Conservation (phyloP, 2,797 vertebrate genomes). For the Apogon hyalosoma region DNA sequence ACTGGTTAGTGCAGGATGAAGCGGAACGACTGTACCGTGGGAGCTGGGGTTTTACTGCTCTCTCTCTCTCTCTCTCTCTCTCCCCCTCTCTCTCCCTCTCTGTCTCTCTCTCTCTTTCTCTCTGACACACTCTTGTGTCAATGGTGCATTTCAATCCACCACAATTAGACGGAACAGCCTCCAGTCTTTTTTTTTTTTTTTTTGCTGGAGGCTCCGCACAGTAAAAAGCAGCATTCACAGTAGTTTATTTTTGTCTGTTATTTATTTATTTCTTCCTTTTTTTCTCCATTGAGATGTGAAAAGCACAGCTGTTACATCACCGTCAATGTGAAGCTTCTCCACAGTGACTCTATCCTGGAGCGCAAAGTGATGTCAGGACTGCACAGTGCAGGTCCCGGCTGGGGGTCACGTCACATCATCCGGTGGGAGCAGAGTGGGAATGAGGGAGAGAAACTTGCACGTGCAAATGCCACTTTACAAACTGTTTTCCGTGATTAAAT, state of each 20-base stretch:
- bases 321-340: conserved; percentile 25
- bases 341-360: conserved; percentile 36
- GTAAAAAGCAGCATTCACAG: conserved; percentile 44
- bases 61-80: conserved; percentile 10
- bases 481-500: no score
- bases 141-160: conserved; percentile 54
- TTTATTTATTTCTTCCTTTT: background rate
- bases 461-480: background rate
- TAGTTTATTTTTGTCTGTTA: conserved; percentile 22
- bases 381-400: conserved; percentile 5
- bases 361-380: conserved; percentile 46
- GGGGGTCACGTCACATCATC: conserved; percentile 7
- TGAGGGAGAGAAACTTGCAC: background rate
- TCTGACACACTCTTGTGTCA: conserved; percentile 17
- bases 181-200: conserved; percentile 1
- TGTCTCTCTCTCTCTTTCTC: no score
- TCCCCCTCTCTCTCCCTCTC: background rate
- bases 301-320: conserved; percentile 59
- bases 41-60: conserved; percentile 47
- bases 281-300: conserved; percentile 16
- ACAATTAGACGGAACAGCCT: conserved; percentile 26
- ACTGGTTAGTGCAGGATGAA: conserved; percentile 57
- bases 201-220: conserved; percentile 41
- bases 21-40: conserved; percentile 56
- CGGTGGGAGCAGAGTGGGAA: background rate